Percentiles rank a stretch among this genome's conserved stretches.
These are phyloP conservation scores for Drosophila repleta DNA, from an alignment of 1,140 invertebrate species.

Conservation along the genomic window DNA sequence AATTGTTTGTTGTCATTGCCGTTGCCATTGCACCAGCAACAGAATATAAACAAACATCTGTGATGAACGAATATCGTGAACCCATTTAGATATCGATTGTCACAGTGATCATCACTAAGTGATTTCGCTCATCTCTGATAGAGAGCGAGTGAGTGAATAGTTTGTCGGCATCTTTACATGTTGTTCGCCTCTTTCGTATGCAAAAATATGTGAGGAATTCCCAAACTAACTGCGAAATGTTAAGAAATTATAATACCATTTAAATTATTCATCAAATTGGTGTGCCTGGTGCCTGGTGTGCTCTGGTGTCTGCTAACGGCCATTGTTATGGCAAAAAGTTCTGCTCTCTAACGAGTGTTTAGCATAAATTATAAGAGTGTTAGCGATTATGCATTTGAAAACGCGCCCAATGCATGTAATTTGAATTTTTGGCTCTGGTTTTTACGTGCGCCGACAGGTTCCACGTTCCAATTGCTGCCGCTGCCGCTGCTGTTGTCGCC, in stretches of 20 bases:
- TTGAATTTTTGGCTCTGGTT: conserved; percentile 67
- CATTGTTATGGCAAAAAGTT: conserved; percentile 48
- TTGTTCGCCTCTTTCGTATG: conserved; percentile 58
- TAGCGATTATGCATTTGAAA: conserved; percentile 76
- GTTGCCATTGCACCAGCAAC: neutral
- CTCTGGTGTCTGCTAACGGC: conserved; percentile 1
- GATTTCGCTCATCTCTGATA: conserved; percentile 20
- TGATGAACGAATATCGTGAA: neutral
- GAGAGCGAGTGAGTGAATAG: conserved; percentile 27
- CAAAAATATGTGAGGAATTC: conserved; percentile 80
- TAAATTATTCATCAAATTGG: conserved; percentile 68
- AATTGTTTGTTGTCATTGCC: neutral
- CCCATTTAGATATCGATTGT: neutral
- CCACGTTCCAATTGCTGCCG: conserved; percentile 52
- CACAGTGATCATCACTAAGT: neutral
- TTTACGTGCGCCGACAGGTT: conserved; percentile 73
- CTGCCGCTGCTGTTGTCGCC: conserved; percentile 20
- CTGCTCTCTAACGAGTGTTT: conserved; percentile 42
- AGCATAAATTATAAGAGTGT: conserved; percentile 71
- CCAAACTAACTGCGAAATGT: conserved; percentile 75
- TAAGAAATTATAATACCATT: conserved; percentile 55
- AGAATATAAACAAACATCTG: neutral
- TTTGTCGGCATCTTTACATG: conserved; percentile 59
- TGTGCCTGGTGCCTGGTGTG: neutral
- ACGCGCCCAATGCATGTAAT: conserved; percentile 74